These are phyloP conservation scores for Trachelus iudaicus DNA, from an alignment of 2,888 invertebrate species.

Conservation along the genomic window DNA sequence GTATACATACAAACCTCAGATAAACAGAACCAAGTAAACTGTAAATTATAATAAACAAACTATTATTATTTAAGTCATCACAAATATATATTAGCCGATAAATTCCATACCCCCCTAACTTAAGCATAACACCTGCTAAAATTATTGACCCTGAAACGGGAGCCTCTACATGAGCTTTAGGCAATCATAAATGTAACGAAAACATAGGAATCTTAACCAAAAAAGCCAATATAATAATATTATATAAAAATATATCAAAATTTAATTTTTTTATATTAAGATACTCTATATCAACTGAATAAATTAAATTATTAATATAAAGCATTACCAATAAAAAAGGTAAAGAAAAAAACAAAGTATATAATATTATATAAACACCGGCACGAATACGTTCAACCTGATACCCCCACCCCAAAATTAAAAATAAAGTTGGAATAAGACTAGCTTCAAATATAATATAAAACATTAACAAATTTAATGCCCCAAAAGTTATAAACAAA, in stretches of 20 bases:
- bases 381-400: slow-evolving; percentile 78
- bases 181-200: slow-evolving; percentile 77
- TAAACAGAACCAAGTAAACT: slow-evolving; percentile 67
- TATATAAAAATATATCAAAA: slow-evolving; percentile 68
- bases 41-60: slow-evolving; percentile 78
- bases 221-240: slow-evolving; percentile 73
- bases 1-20: slow-evolving; percentile 75
- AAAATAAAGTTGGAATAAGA: slow-evolving; percentile 75
- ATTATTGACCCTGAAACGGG: slow-evolving; percentile 79
- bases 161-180: slow-evolving; percentile 82
- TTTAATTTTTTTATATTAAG: slow-evolving; percentile 48
- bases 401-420: slow-evolving; percentile 77
- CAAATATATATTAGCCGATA: slow-evolving; percentile 61
- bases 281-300: slow-evolving; percentile 73
- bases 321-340: slow-evolving; percentile 73
- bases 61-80: slow-evolving; percentile 70
- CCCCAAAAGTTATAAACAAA: slow-evolving; percentile 71
- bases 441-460: slow-evolving; percentile 79
- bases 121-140: slow-evolving; percentile 79
- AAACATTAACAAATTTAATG: slow-evolving; percentile 73
- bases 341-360: slow-evolving; percentile 76
- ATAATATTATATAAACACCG: slow-evolving; percentile 76
- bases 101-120: slow-evolving; percentile 78
- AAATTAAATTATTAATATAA: slow-evolving; percentile 65
- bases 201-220: slow-evolving; percentile 79